Evolutionary conservation across 2,888 invertebrate species (phyloP).

Genomic region (Clunio marinus): DNA sequence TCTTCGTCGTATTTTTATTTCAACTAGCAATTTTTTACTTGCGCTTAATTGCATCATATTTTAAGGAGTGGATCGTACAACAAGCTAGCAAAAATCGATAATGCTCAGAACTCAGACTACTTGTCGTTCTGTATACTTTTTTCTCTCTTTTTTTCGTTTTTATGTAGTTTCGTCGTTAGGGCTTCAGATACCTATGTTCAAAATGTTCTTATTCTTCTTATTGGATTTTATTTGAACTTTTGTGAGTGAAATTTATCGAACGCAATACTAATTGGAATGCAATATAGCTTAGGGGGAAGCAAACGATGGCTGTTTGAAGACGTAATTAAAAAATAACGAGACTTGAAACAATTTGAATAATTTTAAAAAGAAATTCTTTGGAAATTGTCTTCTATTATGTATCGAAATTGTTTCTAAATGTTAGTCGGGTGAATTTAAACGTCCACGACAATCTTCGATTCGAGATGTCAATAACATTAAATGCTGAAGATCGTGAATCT

Average conservation of each 20-base stretch:
- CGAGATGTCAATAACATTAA: too few relatives aligned
- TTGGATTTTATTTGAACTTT: too few relatives aligned
- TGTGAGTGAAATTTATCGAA: too few relatives aligned
- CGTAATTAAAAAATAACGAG: too few relatives aligned
- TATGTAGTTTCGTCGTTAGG: conserved; percentile 14
- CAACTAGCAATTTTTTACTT: conserved; percentile 36
- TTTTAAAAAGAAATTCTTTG: too few relatives aligned
- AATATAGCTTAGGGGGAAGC: neutral
- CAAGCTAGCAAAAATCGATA: conserved; percentile 34
- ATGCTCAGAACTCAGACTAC: conserved; percentile 28
- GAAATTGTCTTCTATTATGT: too few relatives aligned
- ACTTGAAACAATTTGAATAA: neutral
- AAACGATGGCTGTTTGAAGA: neutral
- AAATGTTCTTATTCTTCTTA: too few relatives aligned
- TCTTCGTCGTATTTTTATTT: conserved; percentile 30
- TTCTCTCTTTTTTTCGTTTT: conserved; percentile 15
- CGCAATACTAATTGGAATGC: neutral
- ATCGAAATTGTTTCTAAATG: too few relatives aligned
- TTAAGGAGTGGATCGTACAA: conserved; percentile 35
- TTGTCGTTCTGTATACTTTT: conserved; percentile 19
- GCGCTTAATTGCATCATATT: conserved; percentile 39
- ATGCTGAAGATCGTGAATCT: too few relatives aligned
- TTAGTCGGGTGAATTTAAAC: too few relatives aligned
- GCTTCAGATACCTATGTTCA: neutral
- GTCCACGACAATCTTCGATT: too few relatives aligned